Conservation (phyloP, 2,113 vertebrate species). For the Dissostichus mawsoni region DNA sequence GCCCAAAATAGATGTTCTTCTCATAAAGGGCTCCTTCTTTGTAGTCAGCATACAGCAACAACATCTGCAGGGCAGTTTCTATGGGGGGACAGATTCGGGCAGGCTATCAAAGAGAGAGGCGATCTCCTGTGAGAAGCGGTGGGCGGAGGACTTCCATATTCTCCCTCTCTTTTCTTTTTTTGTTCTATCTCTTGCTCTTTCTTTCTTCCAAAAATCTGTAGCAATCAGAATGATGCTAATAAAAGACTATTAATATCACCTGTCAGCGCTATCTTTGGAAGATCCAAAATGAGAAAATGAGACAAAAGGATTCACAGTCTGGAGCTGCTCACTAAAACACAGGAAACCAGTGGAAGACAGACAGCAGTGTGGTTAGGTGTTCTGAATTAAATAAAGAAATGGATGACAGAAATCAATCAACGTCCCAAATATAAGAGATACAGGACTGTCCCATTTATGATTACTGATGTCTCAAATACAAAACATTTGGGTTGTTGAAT, state of each 20-base stretch:
- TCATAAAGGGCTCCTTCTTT: constrained; percentile 89
- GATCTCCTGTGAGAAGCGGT: constrained; percentile 82
- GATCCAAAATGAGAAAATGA: constrained; percentile 77
- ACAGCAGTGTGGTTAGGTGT: not conserved
- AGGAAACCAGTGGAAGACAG: constrained; percentile 33
- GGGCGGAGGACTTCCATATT: constrained; percentile 80
- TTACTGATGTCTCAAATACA: not conserved
- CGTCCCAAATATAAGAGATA: constrained; percentile 19
- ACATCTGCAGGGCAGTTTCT: constrained; percentile 89
- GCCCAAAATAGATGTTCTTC: constrained; percentile 85
- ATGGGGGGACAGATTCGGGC: constrained; percentile 83
- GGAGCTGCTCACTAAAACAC: constrained; percentile 49
- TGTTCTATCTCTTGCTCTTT: constrained; percentile 48
- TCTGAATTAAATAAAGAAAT: constrained; percentile 30
- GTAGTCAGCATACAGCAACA: constrained; percentile 84
- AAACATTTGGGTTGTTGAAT: constrained; percentile 13
- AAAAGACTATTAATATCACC: constrained; percentile 85
- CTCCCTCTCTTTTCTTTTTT: constrained; percentile 35
- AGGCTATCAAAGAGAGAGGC: constrained; percentile 86
- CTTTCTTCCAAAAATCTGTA: constrained; percentile 71
- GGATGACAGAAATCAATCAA: constrained; percentile 47
- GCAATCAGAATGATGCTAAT: constrained; percentile 81
- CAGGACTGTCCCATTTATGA: constrained; percentile 5
- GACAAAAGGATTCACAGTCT: constrained; percentile 70
- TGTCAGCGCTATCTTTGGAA: constrained; percentile 84